Percentiles rank a stretch among this genome's conserved stretches.
Evolutionary conservation across 2,888 invertebrate species (phyloP).

Genomic region (Agapetus fuscipes): DNA sequence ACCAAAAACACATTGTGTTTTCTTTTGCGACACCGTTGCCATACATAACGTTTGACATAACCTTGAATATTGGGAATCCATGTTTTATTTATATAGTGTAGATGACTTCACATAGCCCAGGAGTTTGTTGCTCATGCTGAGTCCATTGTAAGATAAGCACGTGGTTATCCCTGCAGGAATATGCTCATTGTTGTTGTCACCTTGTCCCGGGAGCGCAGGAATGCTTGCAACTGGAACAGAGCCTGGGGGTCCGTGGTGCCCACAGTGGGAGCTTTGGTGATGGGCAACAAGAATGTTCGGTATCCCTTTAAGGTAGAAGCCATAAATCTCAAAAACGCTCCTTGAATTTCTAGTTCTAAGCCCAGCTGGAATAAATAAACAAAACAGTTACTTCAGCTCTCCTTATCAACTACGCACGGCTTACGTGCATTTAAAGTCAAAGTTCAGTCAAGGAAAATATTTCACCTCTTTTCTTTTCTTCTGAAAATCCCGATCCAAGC

Average conservation of each 20-base stretch:
- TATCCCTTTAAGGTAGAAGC: constrained; percentile 87
- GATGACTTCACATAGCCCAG: too few relatives aligned
- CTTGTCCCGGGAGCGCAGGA: constrained; percentile 82
- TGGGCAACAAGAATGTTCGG: constrained; percentile 77
- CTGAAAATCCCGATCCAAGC: constrained; percentile 75
- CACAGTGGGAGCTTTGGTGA: constrained; percentile 86
- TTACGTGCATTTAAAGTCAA: neutral
- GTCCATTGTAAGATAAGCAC: too few relatives aligned
- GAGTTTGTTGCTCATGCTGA: too few relatives aligned
- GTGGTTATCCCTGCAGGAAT: too few relatives aligned
- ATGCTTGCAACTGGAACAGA: constrained; percentile 87
- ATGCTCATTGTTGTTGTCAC: too few relatives aligned
- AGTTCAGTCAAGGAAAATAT: constrained; percentile 3
- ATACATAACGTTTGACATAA: too few relatives aligned
- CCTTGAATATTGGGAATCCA: too few relatives aligned
- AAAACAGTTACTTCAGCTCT: too few relatives aligned
- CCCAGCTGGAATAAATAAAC: constrained; percentile 53
- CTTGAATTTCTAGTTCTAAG: constrained; percentile 90
- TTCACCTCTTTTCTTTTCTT: constrained; percentile 67
- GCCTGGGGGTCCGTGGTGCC: constrained; percentile 93
- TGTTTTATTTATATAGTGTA: too few relatives aligned
- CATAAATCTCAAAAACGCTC: constrained; percentile 94
- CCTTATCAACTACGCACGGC: neutral
- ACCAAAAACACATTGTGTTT: too few relatives aligned
- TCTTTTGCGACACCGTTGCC: too few relatives aligned